A percentile compares a stretch with the other conserved stretches of the same genome.
These are phyloP conservation scores for Pararge aegeria DNA, from an alignment of 1,140 invertebrate species.

Conservation along the genomic window DNA sequence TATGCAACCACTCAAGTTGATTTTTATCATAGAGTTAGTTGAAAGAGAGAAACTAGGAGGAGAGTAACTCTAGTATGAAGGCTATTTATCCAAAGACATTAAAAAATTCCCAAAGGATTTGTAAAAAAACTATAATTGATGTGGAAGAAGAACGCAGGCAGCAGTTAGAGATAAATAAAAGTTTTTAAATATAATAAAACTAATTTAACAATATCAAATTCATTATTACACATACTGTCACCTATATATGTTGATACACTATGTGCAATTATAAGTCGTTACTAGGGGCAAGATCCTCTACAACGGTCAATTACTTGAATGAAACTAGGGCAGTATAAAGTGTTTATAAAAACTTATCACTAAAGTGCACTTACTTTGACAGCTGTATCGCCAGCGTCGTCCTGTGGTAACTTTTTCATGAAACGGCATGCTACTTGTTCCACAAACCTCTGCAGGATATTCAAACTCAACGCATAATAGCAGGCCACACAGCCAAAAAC, in stretches of 20 bases:
- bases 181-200: too few relatives aligned
- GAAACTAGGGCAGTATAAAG: constrained; percentile 18
- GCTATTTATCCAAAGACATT: too few relatives aligned
- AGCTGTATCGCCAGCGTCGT: constrained; percentile 29
- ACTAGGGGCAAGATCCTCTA: neutral
- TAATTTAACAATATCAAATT: too few relatives aligned
- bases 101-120: too few relatives aligned
- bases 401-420: constrained; percentile 36
- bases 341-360: constrained; percentile 22
- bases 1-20: too few relatives aligned
- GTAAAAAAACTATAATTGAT: too few relatives aligned
- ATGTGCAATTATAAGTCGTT: neutral
- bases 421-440: constrained; percentile 62
- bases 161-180: too few relatives aligned
- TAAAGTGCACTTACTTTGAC: constrained; percentile 49
- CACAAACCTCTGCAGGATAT: constrained; percentile 53
- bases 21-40: too few relatives aligned
- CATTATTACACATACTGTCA: too few relatives aligned
- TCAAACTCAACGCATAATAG: constrained; percentile 63
- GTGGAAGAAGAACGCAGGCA: too few relatives aligned
- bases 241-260: neutral
- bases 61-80: too few relatives aligned
- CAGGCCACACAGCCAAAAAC: constrained; percentile 73
- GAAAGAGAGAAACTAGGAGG: too few relatives aligned
- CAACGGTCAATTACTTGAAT: constrained; percentile 8